phyloP scores from a whole-genome alignment of 2,888 invertebrate species.

The Phyllotreta cruciferae region DNA sequence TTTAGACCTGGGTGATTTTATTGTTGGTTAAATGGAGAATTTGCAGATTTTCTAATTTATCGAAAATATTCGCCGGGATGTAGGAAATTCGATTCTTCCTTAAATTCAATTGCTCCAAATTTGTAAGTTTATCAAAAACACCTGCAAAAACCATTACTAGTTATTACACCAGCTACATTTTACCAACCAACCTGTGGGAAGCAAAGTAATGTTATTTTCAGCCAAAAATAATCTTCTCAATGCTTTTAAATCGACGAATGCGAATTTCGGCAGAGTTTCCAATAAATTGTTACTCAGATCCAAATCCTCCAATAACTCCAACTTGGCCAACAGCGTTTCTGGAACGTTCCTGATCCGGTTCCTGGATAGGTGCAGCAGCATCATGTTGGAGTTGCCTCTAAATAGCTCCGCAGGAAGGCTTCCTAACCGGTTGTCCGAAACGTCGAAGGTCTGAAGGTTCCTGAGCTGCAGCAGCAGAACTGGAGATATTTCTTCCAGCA shows the following conservation, averaged over 20 bases:
- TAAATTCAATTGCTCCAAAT: slow-evolving; percentile 64
- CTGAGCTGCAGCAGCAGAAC: slow-evolving; percentile 66
- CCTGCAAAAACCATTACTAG: slow-evolving; percentile 48
- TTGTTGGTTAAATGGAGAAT: slow-evolving; percentile 66
- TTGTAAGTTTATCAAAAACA: slow-evolving; percentile 63
- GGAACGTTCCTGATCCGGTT: slow-evolving; percentile 69
- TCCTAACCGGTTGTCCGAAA: slow-evolving; percentile 71
- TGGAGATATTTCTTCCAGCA: slow-evolving; percentile 67
- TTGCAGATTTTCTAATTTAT: slow-evolving; percentile 62
- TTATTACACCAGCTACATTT: background rate
- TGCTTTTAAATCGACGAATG: slow-evolving; percentile 65
- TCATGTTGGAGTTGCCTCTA: slow-evolving; percentile 65
- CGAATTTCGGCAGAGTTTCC: slow-evolving; percentile 65
- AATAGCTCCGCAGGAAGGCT: slow-evolving; percentile 67
- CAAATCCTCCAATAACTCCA: slow-evolving; percentile 69
- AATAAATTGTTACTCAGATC: slow-evolving; percentile 75
- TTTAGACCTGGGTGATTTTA: slow-evolving; percentile 59
- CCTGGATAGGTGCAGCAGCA: slow-evolving; percentile 71
- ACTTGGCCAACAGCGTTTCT: slow-evolving; percentile 65
- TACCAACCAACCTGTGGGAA: slow-evolving; percentile 61
- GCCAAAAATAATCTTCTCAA: slow-evolving; percentile 72
- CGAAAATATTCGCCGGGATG: slow-evolving; percentile 62
- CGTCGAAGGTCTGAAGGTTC: slow-evolving; percentile 72
- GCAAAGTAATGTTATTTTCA: slow-evolving; percentile 70
- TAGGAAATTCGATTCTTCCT: slow-evolving; percentile 65